phyloP scores from a whole-genome alignment of 2,888 invertebrate genomes.

The Dioctria linearis region DNA sequence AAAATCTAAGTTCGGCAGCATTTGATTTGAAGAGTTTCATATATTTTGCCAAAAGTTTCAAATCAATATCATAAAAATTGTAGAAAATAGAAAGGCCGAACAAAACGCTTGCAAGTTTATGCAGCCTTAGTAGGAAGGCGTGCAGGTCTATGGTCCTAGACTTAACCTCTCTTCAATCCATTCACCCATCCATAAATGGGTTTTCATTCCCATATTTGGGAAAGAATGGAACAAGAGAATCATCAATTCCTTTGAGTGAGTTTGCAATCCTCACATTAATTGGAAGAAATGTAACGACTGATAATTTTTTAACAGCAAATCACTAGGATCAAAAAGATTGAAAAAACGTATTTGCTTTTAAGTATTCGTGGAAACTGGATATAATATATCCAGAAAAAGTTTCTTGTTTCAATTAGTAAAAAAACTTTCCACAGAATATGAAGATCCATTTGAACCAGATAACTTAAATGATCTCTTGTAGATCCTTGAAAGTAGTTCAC shows the following conservation, averaged over 20 bases:
- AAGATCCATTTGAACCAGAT: neutral
- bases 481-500: neutral
- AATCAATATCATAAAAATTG: no score
- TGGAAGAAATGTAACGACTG: slow-evolving; percentile 48
- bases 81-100: no score
- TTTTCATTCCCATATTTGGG: slow-evolving; percentile 61
- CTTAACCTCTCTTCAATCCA: no score
- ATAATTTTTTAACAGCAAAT: slow-evolving; percentile 53
- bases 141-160: no score
- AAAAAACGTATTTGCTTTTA: slow-evolving; percentile 27
- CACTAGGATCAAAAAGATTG: slow-evolving; percentile 48
- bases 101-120: no score
- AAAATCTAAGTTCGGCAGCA: no score
- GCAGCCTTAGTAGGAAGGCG: no score
- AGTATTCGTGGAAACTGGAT: slow-evolving; percentile 13
- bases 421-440: neutral
- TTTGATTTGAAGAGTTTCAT: no score
- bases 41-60: no score
- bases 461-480: neutral
- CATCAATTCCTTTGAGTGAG: slow-evolving; percentile 52
- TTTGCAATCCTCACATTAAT: slow-evolving; percentile 38
- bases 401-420: slow-evolving; percentile 9
- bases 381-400: neutral
- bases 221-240: slow-evolving; percentile 58
- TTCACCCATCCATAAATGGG: slow-evolving; percentile 56